phyloP scores from a whole-genome alignment of 2,113 vertebrate species.

The Pantherophis guttatus region DNA sequence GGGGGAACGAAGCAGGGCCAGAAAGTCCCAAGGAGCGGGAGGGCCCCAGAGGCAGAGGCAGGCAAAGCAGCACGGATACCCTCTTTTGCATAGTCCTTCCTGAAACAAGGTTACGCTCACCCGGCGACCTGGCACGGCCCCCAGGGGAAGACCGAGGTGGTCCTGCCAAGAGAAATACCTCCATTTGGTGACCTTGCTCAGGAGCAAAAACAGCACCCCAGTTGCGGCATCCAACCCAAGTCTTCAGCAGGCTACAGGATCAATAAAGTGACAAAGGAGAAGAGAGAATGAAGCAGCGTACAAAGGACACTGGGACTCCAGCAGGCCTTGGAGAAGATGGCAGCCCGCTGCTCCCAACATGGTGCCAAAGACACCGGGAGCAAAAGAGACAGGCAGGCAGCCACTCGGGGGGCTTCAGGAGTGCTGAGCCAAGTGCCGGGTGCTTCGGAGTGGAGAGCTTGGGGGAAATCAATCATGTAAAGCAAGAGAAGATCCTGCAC shows the following conservation, averaged over 20 bases:
- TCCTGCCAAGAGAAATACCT: background rate
- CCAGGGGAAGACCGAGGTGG: background rate
- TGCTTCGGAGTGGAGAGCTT: background rate
- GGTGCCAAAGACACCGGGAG: background rate
- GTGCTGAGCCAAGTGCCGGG: background rate
- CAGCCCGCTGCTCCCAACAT: background rate
- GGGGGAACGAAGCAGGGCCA: background rate
- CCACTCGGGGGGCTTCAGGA: background rate
- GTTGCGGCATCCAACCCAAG: background rate
- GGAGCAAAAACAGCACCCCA: background rate
- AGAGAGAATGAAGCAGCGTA: background rate
- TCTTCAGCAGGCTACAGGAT: background rate
- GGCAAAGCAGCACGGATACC: background rate
- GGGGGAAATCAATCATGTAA: background rate
- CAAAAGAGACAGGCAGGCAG: background rate
- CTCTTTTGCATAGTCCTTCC: background rate
- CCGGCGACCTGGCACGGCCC: background rate
- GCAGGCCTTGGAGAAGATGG: background rate
- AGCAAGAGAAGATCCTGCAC: background rate
- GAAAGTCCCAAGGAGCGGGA: no score
- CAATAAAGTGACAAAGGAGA: background rate
- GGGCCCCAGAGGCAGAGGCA: background rate
- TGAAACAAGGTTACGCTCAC: background rate
- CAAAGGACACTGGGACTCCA: background rate
- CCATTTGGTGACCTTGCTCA: background rate